Conservation (phyloP, 1,140 invertebrate species). For the Centruroides sculpturatus region DNA sequence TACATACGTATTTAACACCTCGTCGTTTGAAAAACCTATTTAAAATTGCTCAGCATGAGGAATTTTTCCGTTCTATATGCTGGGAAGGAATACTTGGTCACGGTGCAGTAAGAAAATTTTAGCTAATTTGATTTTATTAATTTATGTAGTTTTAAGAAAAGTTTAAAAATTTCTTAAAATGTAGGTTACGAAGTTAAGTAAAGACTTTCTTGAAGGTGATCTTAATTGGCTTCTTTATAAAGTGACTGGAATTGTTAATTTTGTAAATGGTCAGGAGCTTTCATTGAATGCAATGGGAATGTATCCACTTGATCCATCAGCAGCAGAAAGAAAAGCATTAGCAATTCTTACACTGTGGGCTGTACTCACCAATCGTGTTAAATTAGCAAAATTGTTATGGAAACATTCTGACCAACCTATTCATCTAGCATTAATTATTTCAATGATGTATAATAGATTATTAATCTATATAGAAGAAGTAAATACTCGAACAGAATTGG, state of each 20-base stretch:
- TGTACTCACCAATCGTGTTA: slow-evolving; percentile 20
- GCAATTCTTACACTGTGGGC: slow-evolving; percentile 24
- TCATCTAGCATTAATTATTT: slow-evolving; percentile 28
- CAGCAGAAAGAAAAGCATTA: slow-evolving; percentile 24
- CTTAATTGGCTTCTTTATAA: slow-evolving; percentile 17
- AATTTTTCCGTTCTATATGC: slow-evolving; percentile 30
- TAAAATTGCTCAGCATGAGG: slow-evolving; percentile 25
- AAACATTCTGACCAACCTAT: slow-evolving; percentile 30
- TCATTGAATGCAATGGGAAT: slow-evolving; percentile 23
- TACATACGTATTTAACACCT: slow-evolving; percentile 28
- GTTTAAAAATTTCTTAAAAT: too few relatives aligned
- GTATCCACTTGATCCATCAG: slow-evolving; percentile 20
- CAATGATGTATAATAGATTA: slow-evolving; percentile 20
- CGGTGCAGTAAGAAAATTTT: slow-evolving; percentile 9
- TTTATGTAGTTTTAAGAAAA: too few relatives aligned
- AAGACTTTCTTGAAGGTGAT: slow-evolving; percentile 16
- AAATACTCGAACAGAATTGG: slow-evolving; percentile 15
- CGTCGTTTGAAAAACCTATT: slow-evolving; percentile 26
- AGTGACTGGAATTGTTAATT: slow-evolving; percentile 24
- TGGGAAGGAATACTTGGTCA: slow-evolving; percentile 29
- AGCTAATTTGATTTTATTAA: too few relatives aligned
- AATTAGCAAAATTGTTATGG: slow-evolving; percentile 30
- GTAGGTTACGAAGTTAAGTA: slow-evolving; percentile 2
- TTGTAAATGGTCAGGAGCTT: slow-evolving; percentile 27
- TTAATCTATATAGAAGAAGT: slow-evolving; percentile 16